phyloP scores from a whole-genome alignment of 1,140 invertebrate genomes.

The Drosophila yakuba region DNA sequence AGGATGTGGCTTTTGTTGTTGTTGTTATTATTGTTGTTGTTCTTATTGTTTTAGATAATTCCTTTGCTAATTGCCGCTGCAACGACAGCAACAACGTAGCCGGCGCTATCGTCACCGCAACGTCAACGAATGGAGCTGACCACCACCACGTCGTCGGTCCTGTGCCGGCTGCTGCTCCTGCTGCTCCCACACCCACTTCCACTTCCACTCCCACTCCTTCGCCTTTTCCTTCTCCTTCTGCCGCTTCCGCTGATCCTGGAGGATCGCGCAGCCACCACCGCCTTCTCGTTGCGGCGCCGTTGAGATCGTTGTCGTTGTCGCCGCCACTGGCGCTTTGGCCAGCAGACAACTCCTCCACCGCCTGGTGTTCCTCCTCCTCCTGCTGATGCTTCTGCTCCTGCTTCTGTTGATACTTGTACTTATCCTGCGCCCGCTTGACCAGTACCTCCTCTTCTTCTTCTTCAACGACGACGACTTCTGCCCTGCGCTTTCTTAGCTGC shows the following conservation, averaged over 20 bases:
- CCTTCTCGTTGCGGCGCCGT: slow-evolving; percentile 56
- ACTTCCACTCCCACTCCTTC: background rate
- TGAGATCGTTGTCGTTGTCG: slow-evolving; percentile 69
- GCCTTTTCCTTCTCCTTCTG: background rate
- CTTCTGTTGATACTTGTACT: slow-evolving; percentile 2
- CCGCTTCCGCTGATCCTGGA: slow-evolving; percentile 23
- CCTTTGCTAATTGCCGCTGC: slow-evolving; percentile 4
- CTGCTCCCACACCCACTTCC: background rate
- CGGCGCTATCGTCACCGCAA: slow-evolving; percentile 56
- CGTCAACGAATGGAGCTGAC: slow-evolving; percentile 21
- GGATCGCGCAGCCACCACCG: slow-evolving; percentile 61
- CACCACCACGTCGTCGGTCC: slow-evolving; percentile 20
- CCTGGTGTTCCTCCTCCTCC: slow-evolving; percentile 25
- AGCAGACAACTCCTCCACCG: slow-evolving; percentile 21
- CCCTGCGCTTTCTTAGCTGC: slow-evolving; percentile 2
- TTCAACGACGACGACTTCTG: background rate
- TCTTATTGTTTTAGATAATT: slow-evolving; percentile 13
- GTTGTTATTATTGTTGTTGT: slow-evolving; percentile 22
- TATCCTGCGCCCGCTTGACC: background rate
- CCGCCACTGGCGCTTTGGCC: slow-evolving; percentile 52
- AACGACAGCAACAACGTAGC: slow-evolving; percentile 45
- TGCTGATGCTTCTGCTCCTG: background rate
- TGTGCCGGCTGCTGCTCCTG: background rate
- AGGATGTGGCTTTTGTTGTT: slow-evolving; percentile 24
- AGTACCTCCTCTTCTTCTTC: background rate